These are phyloP conservation scores for Apostichopus californicus DNA, from an alignment of 35 echinoderm and acorn worm species.

Conservation along the genomic window DNA sequence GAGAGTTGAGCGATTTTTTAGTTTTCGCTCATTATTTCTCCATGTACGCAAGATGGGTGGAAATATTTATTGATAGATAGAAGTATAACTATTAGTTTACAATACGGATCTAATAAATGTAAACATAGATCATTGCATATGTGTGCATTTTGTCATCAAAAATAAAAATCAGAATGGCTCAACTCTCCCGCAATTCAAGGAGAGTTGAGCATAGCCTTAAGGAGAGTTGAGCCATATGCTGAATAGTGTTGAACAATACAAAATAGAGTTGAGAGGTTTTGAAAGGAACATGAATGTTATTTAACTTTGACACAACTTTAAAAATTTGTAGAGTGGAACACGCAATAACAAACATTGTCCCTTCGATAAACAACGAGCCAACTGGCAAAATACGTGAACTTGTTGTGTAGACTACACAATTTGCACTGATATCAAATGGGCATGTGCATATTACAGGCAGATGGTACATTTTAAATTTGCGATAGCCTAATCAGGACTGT, in stretches of 20 bases:
- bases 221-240: conserved; percentile 51
- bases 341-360: background rate
- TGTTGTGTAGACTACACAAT: too few species aligned
- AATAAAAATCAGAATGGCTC: conserved; percentile 46
- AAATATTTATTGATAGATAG: conserved; percentile 34
- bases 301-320: background rate
- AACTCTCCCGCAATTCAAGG: conserved; percentile 51
- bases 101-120: conserved; percentile 2
- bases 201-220: conserved; percentile 69
- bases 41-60: conserved; percentile 18
- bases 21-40: conserved; percentile 37
- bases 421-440: too few species aligned
- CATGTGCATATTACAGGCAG: too few species aligned
- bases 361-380: background rate
- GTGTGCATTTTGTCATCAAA: conserved; percentile 28
- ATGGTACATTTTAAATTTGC: too few species aligned
- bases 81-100: conserved; percentile 42
- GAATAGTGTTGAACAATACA: conserved; percentile 39
- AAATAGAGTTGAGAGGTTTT: background rate
- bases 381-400: too few species aligned
- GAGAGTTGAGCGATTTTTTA: conserved; percentile 42
- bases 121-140: conserved; percentile 48
- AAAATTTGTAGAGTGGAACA: background rate
- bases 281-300: background rate
- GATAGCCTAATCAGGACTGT: too few species aligned